These are phyloP conservation scores for Phthorimaea operculella DNA, from an alignment of 1,140 invertebrate genomes.

Conservation along the genomic window DNA sequence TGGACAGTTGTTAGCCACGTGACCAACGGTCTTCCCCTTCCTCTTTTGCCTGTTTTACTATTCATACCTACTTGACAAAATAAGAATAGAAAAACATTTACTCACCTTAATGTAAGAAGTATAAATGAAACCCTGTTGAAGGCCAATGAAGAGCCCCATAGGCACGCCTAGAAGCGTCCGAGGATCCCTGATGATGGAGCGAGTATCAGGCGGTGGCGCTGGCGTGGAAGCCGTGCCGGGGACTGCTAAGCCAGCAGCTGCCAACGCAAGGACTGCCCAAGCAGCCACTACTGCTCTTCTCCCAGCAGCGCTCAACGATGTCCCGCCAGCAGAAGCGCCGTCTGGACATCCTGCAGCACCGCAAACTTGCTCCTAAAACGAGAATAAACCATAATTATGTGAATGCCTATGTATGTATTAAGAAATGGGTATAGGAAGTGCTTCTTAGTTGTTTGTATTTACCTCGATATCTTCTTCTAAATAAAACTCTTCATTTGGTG, in stretches of 20 bases:
- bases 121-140: conserved; percentile 80
- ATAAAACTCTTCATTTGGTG: conserved; percentile 44
- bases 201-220: conserved; percentile 56
- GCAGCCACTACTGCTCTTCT: conserved; percentile 44
- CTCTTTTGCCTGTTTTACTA: no score
- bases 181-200: conserved; percentile 58
- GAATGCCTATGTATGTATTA: no score
- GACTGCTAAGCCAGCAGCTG: conserved; percentile 65
- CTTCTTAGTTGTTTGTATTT: not conserved
- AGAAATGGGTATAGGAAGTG: no score
- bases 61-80: not conserved
- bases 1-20: no score
- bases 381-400: conserved; percentile 9
- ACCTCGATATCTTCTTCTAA: conserved; percentile 57
- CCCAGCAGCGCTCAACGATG: conserved; percentile 58
- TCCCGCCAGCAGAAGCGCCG: conserved; percentile 29
- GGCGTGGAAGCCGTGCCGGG: conserved; percentile 34
- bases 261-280: conserved; percentile 68
- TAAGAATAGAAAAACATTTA: not conserved
- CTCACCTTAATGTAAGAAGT: conserved; percentile 76
- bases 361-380: conserved; percentile 46
- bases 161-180: conserved; percentile 72
- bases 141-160: conserved; percentile 76
- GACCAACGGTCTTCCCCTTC: no score
- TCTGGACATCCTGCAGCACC: conserved; percentile 56